A percentile compares a stretch with the other conserved stretches of the same genome.
These are phyloP conservation scores for Garrulus glandarius DNA, from an alignment of 2,797 vertebrate species.

Conservation along the genomic window DNA sequence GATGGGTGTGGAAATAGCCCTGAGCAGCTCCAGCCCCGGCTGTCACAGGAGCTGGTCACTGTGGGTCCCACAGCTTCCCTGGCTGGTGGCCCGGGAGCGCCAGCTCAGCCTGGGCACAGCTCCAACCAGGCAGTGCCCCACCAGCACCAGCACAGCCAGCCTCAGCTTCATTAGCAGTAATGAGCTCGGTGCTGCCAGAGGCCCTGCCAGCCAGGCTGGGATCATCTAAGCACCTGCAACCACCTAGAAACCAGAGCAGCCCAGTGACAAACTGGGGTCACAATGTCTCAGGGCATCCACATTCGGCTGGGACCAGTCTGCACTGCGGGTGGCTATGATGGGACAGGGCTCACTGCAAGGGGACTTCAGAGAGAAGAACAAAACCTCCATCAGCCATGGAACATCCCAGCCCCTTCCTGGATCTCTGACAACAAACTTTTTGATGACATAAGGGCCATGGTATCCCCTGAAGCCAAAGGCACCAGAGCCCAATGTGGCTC, in stretches of 20 bases:
- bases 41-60: background rate
- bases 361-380: background rate
- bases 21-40: accelerated
- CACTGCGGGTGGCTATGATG: accelerated
- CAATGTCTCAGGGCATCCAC: accelerated
- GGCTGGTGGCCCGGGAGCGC: background rate
- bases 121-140: accelerated
- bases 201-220: background rate
- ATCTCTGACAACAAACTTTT: background rate
- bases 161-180: background rate
- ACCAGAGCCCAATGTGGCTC: accelerated
- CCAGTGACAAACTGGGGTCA: background rate
- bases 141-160: background rate
- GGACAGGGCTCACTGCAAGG: background rate
- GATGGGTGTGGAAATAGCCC: background rate
- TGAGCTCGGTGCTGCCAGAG: background rate
- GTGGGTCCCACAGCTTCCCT: background rate
- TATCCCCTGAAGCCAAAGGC: background rate
- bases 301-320: background rate
- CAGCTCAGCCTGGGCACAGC: background rate
- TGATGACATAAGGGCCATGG: background rate
- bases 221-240: background rate
- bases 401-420: background rate
- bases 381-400: background rate
- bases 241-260: background rate